Evolutionary conservation across 2,797 vertebrate genomes (phyloP), one percentile per base, ranked within the genome.

Genomic region (Distichodus sexfasciatus): DNA sequence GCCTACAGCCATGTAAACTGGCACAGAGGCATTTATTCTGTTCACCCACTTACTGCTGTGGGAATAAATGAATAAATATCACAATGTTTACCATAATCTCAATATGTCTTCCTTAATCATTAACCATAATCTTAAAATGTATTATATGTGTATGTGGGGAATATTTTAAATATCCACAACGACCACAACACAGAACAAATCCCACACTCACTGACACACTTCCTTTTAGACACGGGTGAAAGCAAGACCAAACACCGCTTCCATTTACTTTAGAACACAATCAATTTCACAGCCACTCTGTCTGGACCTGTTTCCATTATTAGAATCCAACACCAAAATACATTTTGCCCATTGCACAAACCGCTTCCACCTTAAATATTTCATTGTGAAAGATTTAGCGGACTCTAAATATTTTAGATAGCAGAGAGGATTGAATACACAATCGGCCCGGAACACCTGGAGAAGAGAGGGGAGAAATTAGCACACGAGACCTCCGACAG

Each of bases 301-400:
- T 48, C 40, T 60, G 31, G 26, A 35, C n/a, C 26, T 61, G 38
- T 63, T 54, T 70, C 48, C 58, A 75, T 43, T 62, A 66, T 71
- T 50, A 67, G 63, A 57, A 62, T 26, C 57, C 17, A 35, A 48
- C 7, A 19, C 5, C 40, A 70, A 74, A 40, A 47, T 55, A 44
- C 7, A 28, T 47, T 55, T 17, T 35, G 40, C 41, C 54, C 57
- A 57, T 66, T 62, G 44, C 19, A 48, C 19, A 57, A 15, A 33
- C 55, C 26, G 50, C 58, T 71, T 57, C 43, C 50, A 53, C 58
- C 59, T 63, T 58, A 43, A 70, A 54, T 33, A 36, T 63, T 71
- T 70, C 50, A 63, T 9, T 46, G 29, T 38, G 33, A 70, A 70
- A 63, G 50, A 70, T 55, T 62, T 46, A 70, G 41, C 19, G 54